Base-by-base conservation (phyloP, 2,888 invertebrate species). In the Pocota personata region DNA sequence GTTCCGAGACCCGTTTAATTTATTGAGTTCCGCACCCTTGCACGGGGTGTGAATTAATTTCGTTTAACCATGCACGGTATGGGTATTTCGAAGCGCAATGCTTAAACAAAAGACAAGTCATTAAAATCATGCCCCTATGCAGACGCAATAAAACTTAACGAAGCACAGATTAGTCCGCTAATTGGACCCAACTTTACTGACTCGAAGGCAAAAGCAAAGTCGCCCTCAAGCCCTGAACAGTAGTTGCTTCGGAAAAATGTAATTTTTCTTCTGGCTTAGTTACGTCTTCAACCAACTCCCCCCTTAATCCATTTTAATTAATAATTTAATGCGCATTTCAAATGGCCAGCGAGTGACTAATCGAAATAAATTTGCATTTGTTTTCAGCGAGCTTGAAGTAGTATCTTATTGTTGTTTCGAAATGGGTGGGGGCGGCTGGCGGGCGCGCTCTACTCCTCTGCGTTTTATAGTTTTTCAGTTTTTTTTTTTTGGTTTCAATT, bases 281-380 rank as follows among this genome's bases (percentile, higher is more conserved):
- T n/a, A n/a, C 14, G 6, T 40, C 16, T 5, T 16, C 10, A 21
- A 19, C 8, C 24, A 12, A 24, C 16, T 35, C 37, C 19, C 60
- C 46, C 37, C 48, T n/a, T 62, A 66, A 78, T 72, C 71, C 58
- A 60, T 72, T 73, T 78, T 78, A 77, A 83, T 78, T 83, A 78
- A 78, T 83, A 83, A 83, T 78, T 83, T 77, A 83, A 83, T 79
- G 79, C 72, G 79, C 79, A 79, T 72, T 79, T 62, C 64, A 72
- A 79, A 58, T 64, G 57, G 48, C 72, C 43, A 72, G 30, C 12
- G 43, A 58, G 71, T 78, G 83, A 78, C 57, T 73, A 78, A 83
- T 78, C 73, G 40, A 73, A 83, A 67, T 57, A 67, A 78, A 83
- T 83, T 83, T 78, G 83, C 83, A 78, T 83, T 78, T 67, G 78